Evolutionary conservation across 1,140 invertebrate genomes (phyloP), one percentile per base, ranked within the genome.

Genomic region (Zelostemma sp.): DNA sequence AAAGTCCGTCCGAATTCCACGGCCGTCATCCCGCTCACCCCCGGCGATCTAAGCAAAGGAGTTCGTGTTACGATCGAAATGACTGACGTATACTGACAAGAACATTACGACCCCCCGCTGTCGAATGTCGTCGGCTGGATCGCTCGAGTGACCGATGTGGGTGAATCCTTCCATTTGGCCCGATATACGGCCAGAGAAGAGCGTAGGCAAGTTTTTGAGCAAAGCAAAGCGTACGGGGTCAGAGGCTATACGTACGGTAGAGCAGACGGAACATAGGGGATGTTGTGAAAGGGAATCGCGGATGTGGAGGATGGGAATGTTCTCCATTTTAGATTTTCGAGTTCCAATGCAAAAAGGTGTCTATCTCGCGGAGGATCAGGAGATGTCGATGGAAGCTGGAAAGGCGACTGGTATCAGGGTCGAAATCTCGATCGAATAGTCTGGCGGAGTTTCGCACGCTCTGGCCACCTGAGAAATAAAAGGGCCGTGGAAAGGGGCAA

Each of bases 81-180:
- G 80, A 82, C 74, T 82, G 80, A 82, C 80, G 72, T n/a, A n/a
- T 75, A 80, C 79, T 80, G 79, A 82, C 79, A 77, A 69, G 80
- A 80, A 82, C 80, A 82, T 80, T 74, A 77, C 75, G 79, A 74
- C 79, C 79, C 78, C 80, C 79, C 69, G 80, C 75, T 79, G 80
- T 77, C 73, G 78, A 79, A 81, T 80, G 80, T 82, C 80, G 77
- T 82, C 79, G 75, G 67, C 59, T 60, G 72, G 75, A 76, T 76
- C 72, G 66, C 65, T 67, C 68, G 75, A 80, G 71, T 82, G 78
- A 79, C 79, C 79, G 80, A 81, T 80, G 79, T 79, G 74, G 78
- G 79, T 81, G 80, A 81, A 76, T 75, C 68, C 68, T 35, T 67
- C 51, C 21, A 53, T 25, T 54, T 53, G 38, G 19, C 35, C 3